Evolutionary conservation across 2,888 invertebrate species (phyloP).

Genomic region (Epistrophe grossulariae): DNA sequence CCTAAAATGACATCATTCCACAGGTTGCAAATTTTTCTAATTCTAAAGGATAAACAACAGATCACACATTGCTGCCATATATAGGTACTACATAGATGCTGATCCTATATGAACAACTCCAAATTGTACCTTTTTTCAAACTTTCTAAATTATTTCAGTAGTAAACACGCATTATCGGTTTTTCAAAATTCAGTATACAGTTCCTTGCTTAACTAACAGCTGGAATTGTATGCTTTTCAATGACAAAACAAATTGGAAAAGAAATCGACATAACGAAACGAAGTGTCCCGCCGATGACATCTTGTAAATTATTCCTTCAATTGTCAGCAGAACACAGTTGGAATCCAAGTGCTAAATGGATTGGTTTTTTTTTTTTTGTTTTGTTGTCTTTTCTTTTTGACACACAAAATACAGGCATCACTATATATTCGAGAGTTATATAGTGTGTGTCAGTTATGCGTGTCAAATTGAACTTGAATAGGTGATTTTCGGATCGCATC

Average conservation of each 20-base stretch:
- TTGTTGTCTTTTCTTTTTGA: not conserved
- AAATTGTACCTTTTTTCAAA: conserved; percentile 8
- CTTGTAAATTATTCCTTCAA: conserved; percentile 63
- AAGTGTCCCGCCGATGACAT: conserved; percentile 57
- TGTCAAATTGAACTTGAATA: conserved; percentile 72
- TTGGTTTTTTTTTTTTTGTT: conserved; percentile 32
- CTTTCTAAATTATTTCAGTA: conserved; percentile 73
- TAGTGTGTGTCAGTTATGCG: conserved; percentile 55
- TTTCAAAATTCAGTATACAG: conserved; percentile 37
- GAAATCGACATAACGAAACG: conserved; percentile 33
- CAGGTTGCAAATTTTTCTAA: conserved; percentile 16
- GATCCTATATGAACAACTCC: conserved; percentile 1
- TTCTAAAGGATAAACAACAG: conserved; percentile 8
- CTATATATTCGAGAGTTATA: conserved; percentile 28
- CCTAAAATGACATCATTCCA: not conserved
- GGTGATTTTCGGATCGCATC: conserved; percentile 65
- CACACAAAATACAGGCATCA: conserved; percentile 50
- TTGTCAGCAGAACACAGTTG: conserved; percentile 66
- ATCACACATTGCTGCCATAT: conserved; percentile 15
- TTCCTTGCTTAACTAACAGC: conserved; percentile 57
- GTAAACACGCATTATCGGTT: conserved; percentile 75
- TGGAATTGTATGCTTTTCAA: conserved; percentile 53
- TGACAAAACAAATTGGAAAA: conserved; percentile 60
- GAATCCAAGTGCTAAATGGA: conserved; percentile 69
- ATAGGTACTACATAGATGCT: not conserved